A percentile compares a stretch with the other conserved stretches of the same genome.
These are phyloP conservation scores for Elysia crispata DNA, from an alignment of 2,888 invertebrate genomes.

Conservation along the genomic window DNA sequence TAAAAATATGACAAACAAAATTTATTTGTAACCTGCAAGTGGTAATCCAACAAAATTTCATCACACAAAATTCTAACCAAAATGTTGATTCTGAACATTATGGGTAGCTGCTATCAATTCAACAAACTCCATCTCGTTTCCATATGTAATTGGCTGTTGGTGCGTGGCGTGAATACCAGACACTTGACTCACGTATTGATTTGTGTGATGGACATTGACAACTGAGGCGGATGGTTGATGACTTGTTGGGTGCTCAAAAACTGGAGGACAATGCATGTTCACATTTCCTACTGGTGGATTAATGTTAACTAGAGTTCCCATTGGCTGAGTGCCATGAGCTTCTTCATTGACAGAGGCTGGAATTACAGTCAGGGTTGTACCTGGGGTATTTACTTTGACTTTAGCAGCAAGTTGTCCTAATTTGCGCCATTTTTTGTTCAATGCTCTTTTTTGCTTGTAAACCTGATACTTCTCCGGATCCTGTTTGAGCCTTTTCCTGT, in stretches of 20 bases:
- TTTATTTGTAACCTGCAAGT: background rate
- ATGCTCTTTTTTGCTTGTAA: constrained; percentile 43
- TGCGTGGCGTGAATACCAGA: constrained; percentile 41
- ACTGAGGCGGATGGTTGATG: constrained; percentile 44
- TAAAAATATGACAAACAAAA: background rate
- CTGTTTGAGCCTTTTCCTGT: constrained; percentile 43
- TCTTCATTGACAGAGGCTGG: constrained; percentile 44
- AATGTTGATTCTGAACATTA: constrained; percentile 48
- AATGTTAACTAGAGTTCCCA: constrained; percentile 40
- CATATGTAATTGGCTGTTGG: constrained; percentile 41
- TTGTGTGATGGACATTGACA: constrained; percentile 42
- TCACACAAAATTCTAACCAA: constrained; percentile 11
- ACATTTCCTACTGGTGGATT: constrained; percentile 39
- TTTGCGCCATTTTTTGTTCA: constrained; percentile 36
- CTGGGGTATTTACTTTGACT: constrained; percentile 30
- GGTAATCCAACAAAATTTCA: no score
- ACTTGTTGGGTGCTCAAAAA: constrained; percentile 40
- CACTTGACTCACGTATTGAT: constrained; percentile 46
- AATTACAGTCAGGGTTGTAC: constrained; percentile 26
- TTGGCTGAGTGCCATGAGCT: constrained; percentile 30
- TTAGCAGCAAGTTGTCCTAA: constrained; percentile 41
- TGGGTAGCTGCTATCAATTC: constrained; percentile 48
- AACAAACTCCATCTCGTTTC: constrained; percentile 48
- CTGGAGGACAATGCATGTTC: constrained; percentile 45
- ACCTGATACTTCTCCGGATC: constrained; percentile 48